Conservation (phyloP, 2,113 vertebrate species). For the Danionella cerebrum region DNA sequence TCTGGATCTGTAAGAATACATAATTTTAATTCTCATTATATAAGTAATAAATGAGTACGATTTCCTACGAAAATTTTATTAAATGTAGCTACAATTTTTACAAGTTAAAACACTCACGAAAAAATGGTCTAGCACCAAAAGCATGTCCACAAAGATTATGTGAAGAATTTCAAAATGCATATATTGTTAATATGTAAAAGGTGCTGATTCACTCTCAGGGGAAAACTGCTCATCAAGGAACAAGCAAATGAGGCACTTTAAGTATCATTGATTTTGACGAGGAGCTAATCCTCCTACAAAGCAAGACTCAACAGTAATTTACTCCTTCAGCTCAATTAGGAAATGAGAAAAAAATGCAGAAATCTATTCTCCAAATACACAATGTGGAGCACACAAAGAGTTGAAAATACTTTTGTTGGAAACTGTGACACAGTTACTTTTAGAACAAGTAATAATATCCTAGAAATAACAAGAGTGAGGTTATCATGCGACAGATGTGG, state of each 20-base stretch:
- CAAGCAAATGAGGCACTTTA: slow-evolving; percentile 40
- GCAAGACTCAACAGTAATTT: slow-evolving; percentile 53
- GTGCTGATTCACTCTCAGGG: slow-evolving; percentile 54
- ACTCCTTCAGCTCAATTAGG: slow-evolving; percentile 64
- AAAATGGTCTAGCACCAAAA: neutral
- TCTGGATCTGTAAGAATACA: no score
- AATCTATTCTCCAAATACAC: slow-evolving; percentile 40
- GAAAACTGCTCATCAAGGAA: slow-evolving; percentile 35
- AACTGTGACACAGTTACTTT: no score
- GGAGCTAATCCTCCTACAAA: slow-evolving; percentile 43
- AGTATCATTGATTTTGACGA: slow-evolving; percentile 58
- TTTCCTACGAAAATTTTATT: no score
- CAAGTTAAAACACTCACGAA: no score
- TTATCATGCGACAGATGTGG: no score
- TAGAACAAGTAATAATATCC: no score
- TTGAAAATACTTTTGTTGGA: no score
- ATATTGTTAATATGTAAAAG: slow-evolving; percentile 35
- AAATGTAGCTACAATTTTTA: no score
- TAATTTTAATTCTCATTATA: no score
- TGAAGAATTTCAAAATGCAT: slow-evolving; percentile 2
- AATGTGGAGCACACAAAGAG: no score
- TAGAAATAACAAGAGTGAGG: no score
- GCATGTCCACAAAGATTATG: neutral
- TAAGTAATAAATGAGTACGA: no score
- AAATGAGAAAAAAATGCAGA: slow-evolving; percentile 56